Conservation (phyloP, 2,888 invertebrate genomes). For the Hoplodrina ambigua region DNA sequence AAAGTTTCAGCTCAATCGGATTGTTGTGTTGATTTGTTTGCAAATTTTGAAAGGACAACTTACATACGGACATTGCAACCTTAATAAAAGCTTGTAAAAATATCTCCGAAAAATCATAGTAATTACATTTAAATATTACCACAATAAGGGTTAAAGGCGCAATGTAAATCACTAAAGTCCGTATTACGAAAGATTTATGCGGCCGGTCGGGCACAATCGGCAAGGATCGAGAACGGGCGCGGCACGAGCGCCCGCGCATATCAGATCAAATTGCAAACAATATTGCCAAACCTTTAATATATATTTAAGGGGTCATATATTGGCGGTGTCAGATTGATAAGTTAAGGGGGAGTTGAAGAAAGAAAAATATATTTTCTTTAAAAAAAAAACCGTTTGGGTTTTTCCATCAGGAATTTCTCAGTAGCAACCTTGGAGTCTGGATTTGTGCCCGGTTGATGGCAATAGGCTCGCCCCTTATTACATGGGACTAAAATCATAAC, state of each 20-base stretch:
- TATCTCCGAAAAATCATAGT: conserved; percentile 46
- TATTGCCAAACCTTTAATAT: conserved; percentile 68
- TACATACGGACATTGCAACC: too few relatives aligned
- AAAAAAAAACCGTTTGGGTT: too few relatives aligned
- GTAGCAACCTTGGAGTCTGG: too few relatives aligned
- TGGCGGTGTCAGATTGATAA: conserved; percentile 48
- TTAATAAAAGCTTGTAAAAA: conserved; percentile 1
- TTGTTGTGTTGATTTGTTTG: too few relatives aligned
- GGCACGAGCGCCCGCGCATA: conserved; percentile 68
- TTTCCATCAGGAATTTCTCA: too few relatives aligned
- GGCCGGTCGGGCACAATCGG: conserved; percentile 65
- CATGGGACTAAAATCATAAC: too few relatives aligned
- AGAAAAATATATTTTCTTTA: too few relatives aligned
- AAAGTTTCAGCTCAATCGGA: too few relatives aligned
- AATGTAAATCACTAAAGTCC: conserved; percentile 68
- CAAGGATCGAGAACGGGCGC: conserved; percentile 72
- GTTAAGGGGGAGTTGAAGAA: conserved; percentile 7
- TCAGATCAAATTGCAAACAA: conserved; percentile 67
- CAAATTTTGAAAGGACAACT: too few relatives aligned
- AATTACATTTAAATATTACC: conserved; percentile 61
- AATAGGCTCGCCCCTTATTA: too few relatives aligned
- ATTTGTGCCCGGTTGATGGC: too few relatives aligned
- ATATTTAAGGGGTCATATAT: conserved; percentile 57
- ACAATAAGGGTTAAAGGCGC: conserved; percentile 65
- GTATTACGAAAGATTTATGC: conserved; percentile 72